A percentile compares a stretch with the other conserved stretches of the same genome.
These are phyloP conservation scores for Drosophila tripunctata DNA, from an alignment of 2,888 invertebrate species.

Conservation along the genomic window DNA sequence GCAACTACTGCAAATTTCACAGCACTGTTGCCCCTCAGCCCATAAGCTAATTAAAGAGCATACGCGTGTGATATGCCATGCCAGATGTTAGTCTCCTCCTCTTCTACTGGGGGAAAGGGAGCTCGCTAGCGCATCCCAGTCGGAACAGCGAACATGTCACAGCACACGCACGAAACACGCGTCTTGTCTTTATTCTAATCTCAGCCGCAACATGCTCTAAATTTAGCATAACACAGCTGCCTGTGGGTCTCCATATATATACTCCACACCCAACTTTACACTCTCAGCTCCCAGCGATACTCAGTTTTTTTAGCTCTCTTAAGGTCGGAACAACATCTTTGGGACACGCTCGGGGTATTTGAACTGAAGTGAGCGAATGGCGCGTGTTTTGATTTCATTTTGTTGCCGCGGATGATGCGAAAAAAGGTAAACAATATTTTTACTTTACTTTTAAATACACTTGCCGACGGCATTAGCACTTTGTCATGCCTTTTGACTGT, in stretches of 20 bases:
- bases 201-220: constrained; percentile 73
- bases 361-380: constrained; percentile 50
- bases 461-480: constrained; percentile 35
- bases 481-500: constrained; percentile 18
- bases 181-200: constrained; percentile 66
- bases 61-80: constrained; percentile 73
- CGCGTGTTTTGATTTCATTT: constrained; percentile 72
- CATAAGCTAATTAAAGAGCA: constrained; percentile 72
- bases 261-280: not conserved
- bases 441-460: constrained; percentile 11
- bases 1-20: constrained; percentile 38
- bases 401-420: constrained; percentile 54
- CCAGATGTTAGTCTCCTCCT: constrained; percentile 65
- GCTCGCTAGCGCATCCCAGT: constrained; percentile 30
- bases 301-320: constrained; percentile 38
- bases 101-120: not conserved
- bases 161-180: constrained; percentile 40
- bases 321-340: constrained; percentile 62
- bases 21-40: not conserved
- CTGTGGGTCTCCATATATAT: constrained; percentile 5
- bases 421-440: constrained; percentile 71
- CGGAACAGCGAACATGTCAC: constrained; percentile 51
- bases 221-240: constrained; percentile 71
- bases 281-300: no score
- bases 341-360: constrained; percentile 53